Evolutionary conservation across 2,113 vertebrate species (phyloP).

Genomic region (Acrocephalus kingi): DNA sequence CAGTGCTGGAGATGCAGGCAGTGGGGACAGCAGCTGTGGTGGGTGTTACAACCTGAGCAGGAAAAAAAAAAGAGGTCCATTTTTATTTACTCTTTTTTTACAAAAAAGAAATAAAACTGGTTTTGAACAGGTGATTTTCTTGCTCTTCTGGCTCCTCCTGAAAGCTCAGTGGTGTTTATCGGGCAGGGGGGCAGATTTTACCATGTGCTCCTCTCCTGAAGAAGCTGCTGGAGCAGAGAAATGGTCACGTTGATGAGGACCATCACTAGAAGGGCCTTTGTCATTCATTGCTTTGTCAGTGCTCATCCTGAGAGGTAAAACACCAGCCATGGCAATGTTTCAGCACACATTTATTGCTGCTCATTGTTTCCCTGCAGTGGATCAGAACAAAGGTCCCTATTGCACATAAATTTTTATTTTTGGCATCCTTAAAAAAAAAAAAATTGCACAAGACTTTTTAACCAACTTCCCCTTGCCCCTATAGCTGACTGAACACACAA

Average conservation of each 20-base stretch:
- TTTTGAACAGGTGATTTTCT: neutral
- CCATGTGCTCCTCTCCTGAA: rapidly evolving
- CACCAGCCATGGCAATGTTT: neutral
- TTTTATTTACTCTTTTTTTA: slow-evolving; percentile 44
- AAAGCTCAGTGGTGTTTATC: neutral
- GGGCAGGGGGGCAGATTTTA: neutral
- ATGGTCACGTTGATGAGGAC: neutral
- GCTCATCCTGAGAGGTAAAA: neutral
- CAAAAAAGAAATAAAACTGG: slow-evolving; percentile 23
- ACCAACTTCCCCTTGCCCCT: neutral
- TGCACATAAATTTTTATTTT: slow-evolving; percentile 59
- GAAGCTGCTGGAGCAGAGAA: neutral
- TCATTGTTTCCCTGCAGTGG: slow-evolving; percentile 64
- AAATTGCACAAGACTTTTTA: slow-evolving; percentile 11
- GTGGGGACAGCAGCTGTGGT: neutral
- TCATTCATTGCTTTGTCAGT: neutral
- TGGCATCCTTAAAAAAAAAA: slow-evolving; percentile 65
- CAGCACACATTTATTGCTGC: slow-evolving; percentile 74
- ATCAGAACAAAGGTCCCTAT: slow-evolving; percentile 47
- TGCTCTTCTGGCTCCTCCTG: neutral
- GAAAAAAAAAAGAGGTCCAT: neutral
- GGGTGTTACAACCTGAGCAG: neutral
- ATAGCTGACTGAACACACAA: neutral
- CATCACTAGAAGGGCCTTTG: neutral
- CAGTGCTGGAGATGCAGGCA: neutral